Evolutionary conservation across 2,113 vertebrate genomes (phyloP).

Genomic region (Aphyosemion australe): DNA sequence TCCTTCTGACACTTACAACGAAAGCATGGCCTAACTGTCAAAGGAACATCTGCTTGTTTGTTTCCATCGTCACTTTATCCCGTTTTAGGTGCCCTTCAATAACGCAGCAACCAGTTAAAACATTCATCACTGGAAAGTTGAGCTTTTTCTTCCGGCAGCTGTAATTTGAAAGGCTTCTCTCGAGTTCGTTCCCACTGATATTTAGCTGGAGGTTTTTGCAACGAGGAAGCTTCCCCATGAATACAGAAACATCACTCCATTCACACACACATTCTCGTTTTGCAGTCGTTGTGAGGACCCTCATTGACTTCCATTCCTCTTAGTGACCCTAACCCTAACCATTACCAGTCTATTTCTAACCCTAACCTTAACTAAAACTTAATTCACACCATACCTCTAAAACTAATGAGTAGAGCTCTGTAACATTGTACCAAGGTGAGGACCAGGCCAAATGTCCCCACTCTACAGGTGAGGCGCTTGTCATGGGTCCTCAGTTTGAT

Average conservation of each 20-base stretch:
- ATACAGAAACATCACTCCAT: conserved; percentile 29
- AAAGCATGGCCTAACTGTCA: conserved; percentile 68
- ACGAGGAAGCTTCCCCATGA: conserved; percentile 22
- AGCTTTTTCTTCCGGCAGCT: conserved; percentile 55
- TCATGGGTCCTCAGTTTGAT: too few species aligned
- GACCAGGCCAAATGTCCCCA: too few species aligned
- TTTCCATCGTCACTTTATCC: conserved; percentile 54
- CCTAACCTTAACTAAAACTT: too few species aligned
- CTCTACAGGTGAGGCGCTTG: too few species aligned
- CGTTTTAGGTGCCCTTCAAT: conserved; percentile 63
- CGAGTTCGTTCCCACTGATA: conserved; percentile 41
- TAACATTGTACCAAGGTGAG: too few species aligned
- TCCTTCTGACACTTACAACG: conserved; percentile 72
- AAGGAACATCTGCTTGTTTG: conserved; percentile 74
- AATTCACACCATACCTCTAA: too few species aligned
- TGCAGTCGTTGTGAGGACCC: too few species aligned
- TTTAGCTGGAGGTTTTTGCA: conserved; percentile 53
- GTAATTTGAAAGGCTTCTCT: conserved; percentile 57
- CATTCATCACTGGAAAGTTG: conserved; percentile 24
- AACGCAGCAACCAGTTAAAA: conserved; percentile 54
- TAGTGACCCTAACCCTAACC: too few species aligned
- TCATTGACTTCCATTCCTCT: too few species aligned
- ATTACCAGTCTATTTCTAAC: too few species aligned
- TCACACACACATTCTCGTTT: background rate
- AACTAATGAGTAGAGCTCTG: too few species aligned